Base-by-base conservation (phyloP, 1,140 invertebrate genomes). In the Nautilus pompilius region DNA sequence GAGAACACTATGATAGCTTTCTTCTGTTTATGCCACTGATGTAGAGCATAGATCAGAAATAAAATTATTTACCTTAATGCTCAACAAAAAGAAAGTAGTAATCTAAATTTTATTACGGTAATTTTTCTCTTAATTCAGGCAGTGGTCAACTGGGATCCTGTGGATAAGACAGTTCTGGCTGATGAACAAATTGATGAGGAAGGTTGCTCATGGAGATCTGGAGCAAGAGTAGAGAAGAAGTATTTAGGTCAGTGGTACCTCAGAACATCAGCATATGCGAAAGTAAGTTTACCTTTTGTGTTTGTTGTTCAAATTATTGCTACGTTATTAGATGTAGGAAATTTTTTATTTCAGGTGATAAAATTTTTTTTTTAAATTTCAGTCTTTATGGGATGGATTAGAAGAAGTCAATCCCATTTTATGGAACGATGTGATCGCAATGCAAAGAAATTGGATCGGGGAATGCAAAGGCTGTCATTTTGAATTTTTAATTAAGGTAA, bases 101-200 rank as follows among this genome's bases (percentile, higher is more conserved):
- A n/a, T n/a, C n/a, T n/a, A n/a, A n/a, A n/a, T n/a, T n/a, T n/a
- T n/a, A n/a, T n/a, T n/a, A n/a, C n/a, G n/a, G n/a, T n/a, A n/a
- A n/a, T n/a, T n/a, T n/a, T n/a, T n/a, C n/a, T n/a, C n/a, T n/a
- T n/a, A 28, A 53, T 66, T 30, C 34, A 91, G 88, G 89, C 92
- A 20, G 84, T 90, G 67, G 97, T 99, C 0, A 98, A 99, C 84
- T 99, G 97, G 97, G 98, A 99, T 88, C 98, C 98, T 0, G 85
- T 99, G 1, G 98, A 99, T 84, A 82, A 93, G 80, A 99, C 98
- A 15, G 98, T 99, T 5, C 81, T 99, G 60, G 98, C 98, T 20
- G 91, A 98, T 85, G 98, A 99, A 82, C 98, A 99, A 69, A 87
- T 99, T 29, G 95, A 97, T 85, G 87, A 88, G 48, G 87, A 92